Conservation (phyloP, 2,113 vertebrate genomes). For the Crotalus tigris region DNA sequence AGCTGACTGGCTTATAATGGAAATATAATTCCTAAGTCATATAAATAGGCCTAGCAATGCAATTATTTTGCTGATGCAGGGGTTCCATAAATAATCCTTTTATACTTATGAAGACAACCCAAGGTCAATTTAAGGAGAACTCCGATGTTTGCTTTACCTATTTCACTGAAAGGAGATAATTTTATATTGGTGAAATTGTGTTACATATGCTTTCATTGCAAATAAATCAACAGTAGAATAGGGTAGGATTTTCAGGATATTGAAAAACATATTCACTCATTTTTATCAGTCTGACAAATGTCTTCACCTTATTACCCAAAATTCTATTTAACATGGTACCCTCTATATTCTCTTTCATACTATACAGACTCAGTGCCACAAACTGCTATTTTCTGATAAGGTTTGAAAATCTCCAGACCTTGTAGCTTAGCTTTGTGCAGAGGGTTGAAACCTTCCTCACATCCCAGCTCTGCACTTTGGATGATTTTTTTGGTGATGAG, state of each 20-base stretch:
- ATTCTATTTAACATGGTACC: neutral
- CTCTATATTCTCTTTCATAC: neutral
- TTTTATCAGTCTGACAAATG: constrained; percentile 1
- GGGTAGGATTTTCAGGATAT: neutral
- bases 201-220: neutral
- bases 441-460: neutral
- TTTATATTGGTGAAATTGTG: neutral
- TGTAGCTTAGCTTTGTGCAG: neutral
- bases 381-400: neutral
- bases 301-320: constrained; percentile 5
- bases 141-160: neutral
- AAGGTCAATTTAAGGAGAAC: constrained; percentile 22
- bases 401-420: constrained; percentile 22
- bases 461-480: constrained; percentile 3
- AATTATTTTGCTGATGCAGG: constrained; percentile 23
- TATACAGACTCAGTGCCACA: neutral
- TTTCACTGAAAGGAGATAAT: neutral
- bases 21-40: constrained; percentile 31
- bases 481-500: neutral
- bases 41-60: constrained; percentile 3
- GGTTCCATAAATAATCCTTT: constrained; percentile 34
- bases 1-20: constrained; percentile 23
- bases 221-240: neutral
- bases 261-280: neutral
- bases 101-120: constrained; percentile 24